Percentiles rank a stretch among this genome's conserved stretches.
Conservation (phyloP, 2,888 invertebrate genomes). For the Tetragnatha montana region DNA sequence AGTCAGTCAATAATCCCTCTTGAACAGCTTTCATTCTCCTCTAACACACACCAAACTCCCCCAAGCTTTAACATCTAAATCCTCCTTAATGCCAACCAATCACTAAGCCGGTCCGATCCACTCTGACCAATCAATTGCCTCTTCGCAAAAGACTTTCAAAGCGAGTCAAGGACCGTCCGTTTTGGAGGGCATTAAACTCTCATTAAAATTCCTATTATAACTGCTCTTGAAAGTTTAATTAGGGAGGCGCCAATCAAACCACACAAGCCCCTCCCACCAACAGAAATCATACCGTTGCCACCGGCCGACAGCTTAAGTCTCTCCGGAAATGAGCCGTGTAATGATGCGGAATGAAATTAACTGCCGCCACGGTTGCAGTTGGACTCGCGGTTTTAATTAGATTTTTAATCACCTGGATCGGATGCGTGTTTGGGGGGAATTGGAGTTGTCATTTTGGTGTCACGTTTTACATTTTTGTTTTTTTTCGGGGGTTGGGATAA, state of each 20-base stretch:
- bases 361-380: slow-evolving; percentile 30
- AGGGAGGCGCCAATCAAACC: slow-evolving; percentile 42
- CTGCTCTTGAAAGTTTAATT: slow-evolving; percentile 40
- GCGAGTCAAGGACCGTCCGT: not conserved
- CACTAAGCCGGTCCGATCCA: too few relatives aligned
- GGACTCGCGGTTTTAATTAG: slow-evolving; percentile 45
- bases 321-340: slow-evolving; percentile 41
- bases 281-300: slow-evolving; percentile 2
- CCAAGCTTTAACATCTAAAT: too few relatives aligned
- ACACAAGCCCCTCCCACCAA: slow-evolving; percentile 21
- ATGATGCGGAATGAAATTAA: slow-evolving; percentile 53
- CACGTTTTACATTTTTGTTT: too few relatives aligned
- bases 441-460: not conserved
- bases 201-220: slow-evolving; percentile 51
- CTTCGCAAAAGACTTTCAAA: not conserved
- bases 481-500: too few relatives aligned
- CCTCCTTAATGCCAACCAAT: too few relatives aligned
- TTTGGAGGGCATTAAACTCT: slow-evolving; percentile 26
- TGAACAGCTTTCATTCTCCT: too few relatives aligned
- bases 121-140: too few relatives aligned
- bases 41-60: too few relatives aligned
- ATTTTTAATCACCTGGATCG: slow-evolving; percentile 35
- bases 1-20: too few relatives aligned
- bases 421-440: not conserved
- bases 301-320: slow-evolving; percentile 48